A percentile compares a stretch with the other conserved stretches of the same genome.
Evolutionary conservation across 2,797 vertebrate genomes (phyloP).

Genomic region (Cirrhinus mrigala): DNA sequence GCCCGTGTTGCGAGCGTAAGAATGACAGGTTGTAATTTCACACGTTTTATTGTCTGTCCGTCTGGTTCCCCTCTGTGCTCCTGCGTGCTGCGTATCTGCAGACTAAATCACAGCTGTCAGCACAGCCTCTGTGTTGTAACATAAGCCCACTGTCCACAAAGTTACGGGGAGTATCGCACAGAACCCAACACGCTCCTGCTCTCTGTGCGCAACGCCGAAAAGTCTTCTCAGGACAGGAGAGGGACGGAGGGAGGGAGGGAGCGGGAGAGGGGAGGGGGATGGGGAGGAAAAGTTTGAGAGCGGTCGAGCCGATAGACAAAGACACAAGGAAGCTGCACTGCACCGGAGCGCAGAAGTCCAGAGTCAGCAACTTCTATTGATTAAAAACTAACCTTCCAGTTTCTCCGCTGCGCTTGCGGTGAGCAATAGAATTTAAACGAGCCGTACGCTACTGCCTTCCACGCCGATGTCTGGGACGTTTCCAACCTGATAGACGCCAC

Average conservation of each 20-base stretch:
- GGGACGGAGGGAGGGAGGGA: neutral
- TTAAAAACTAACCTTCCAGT: constrained; percentile 99
- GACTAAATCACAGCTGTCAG: constrained; percentile 75
- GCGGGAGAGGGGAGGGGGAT: neutral
- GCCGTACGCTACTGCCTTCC: constrained; percentile 82
- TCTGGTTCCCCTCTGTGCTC: constrained; percentile 26
- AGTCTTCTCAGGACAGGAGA: constrained; percentile 86
- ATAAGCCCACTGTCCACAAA: constrained; percentile 62
- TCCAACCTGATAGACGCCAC: constrained; percentile 28
- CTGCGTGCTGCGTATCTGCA: constrained; percentile 65
- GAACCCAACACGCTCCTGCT: constrained; percentile 35
- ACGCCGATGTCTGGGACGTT: constrained; percentile 35
- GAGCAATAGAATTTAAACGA: constrained; percentile 96
- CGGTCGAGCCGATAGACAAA: constrained; percentile 82
- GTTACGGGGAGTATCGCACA: constrained; percentile 55
- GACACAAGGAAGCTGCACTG: constrained; percentile 87
- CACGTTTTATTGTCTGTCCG: constrained; percentile 28
- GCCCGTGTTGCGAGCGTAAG: constrained; percentile 26
- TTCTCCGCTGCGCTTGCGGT: constrained; percentile 88
- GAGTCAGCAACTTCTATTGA: constrained; percentile 99
- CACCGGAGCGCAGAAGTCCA: constrained; percentile 84
- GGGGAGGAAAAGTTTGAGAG: constrained; percentile 80
- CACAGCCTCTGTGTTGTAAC: constrained; percentile 69
- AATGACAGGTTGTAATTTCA: constrained; percentile 43
- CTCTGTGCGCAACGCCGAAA: constrained; percentile 82